These are phyloP conservation scores for Cosmia pyralina DNA, from an alignment of 2,888 invertebrate genomes.

Conservation along the genomic window DNA sequence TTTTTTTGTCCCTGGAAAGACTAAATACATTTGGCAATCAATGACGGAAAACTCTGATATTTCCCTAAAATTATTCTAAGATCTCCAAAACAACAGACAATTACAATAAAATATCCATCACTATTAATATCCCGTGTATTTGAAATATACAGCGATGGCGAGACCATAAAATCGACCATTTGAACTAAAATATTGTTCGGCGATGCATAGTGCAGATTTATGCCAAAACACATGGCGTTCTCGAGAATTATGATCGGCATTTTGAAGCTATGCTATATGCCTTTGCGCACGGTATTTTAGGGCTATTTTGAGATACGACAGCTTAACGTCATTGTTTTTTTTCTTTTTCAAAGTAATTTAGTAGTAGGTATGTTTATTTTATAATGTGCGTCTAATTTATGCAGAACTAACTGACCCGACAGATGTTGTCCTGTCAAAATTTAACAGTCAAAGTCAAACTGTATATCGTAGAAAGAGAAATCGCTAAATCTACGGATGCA, in stretches of 20 bases:
- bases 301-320: conserved; percentile 38
- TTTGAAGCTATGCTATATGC: conserved; percentile 72
- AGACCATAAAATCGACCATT: conserved; percentile 78
- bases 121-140: conserved; percentile 56
- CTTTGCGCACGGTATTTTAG: conserved; percentile 48
- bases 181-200: conserved; percentile 79
- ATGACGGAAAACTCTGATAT: too few species aligned
- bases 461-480: too few species aligned
- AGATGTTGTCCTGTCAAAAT: too few species aligned
- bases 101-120: conserved; percentile 38
- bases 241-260: conserved; percentile 80
- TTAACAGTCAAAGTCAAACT: too few species aligned
- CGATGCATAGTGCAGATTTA: conserved; percentile 82
- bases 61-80: neutral
- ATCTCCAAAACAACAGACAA: neutral
- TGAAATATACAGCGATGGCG: conserved; percentile 77
- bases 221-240: conserved; percentile 79
- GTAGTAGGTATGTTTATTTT: neutral
- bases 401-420: too few species aligned
- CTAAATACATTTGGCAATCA: neutral
- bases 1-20: too few species aligned
- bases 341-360: too few species aligned
- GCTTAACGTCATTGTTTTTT: neutral
- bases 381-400: neutral
- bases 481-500: too few species aligned